Conservation (phyloP, 2,888 invertebrate genomes). For the Pelosia muscerda region DNA sequence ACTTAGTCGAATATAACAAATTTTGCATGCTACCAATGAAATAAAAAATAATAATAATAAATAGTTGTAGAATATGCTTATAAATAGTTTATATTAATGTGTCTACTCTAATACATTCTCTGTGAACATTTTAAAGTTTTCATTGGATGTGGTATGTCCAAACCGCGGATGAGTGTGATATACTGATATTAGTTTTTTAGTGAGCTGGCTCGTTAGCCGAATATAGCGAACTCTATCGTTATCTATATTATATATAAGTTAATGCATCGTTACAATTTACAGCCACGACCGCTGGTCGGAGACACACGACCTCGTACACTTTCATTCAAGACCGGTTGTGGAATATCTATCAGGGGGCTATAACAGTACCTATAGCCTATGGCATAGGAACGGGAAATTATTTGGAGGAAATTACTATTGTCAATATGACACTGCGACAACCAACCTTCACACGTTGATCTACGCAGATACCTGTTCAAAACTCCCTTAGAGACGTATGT, state of each 20-base stretch:
- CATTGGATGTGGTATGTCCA: constrained; percentile 71
- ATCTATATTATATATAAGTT: constrained; percentile 60
- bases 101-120: constrained; percentile 64
- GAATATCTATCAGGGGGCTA: not conserved
- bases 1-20: too few relatives aligned
- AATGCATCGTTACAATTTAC: constrained; percentile 74
- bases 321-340: constrained; percentile 14
- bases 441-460: not conserved
- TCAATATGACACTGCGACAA: not conserved
- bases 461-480: not conserved
- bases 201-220: constrained; percentile 75
- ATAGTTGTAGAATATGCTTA: not conserved
- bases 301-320: constrained; percentile 16
- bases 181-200: constrained; percentile 82
- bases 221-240: constrained; percentile 64
- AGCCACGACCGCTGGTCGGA: constrained; percentile 52
- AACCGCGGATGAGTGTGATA: constrained; percentile 81
- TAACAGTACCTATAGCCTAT: not conserved
- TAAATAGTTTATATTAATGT: constrained; percentile 11
- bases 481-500: not conserved
- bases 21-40: too few relatives aligned
- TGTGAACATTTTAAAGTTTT: constrained; percentile 69
- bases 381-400: not conserved
- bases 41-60: not conserved
- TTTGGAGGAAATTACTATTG: not conserved